Evolutionary conservation across 2,113 vertebrate species (phyloP).

Genomic region (Craseonycteris thonglongyai): DNA sequence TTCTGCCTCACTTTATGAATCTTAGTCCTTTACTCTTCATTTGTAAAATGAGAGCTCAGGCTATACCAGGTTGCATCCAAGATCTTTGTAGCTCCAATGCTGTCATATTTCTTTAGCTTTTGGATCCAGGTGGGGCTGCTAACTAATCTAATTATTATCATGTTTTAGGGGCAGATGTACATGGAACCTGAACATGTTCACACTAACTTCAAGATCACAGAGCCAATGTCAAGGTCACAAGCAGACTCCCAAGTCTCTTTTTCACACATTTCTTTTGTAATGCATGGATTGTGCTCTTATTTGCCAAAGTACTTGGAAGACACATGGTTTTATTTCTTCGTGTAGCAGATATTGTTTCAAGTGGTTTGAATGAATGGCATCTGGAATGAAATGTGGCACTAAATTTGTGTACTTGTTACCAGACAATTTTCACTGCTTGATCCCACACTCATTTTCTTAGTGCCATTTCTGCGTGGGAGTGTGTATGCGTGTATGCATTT

Average conservation of each 20-base stretch:
- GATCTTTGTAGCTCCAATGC: not conserved
- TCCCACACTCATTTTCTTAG: not conserved
- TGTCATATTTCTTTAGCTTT: not conserved
- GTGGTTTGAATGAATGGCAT: not conserved
- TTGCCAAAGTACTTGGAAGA: not conserved
- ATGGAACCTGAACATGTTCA: not conserved
- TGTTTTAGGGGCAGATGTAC: not conserved
- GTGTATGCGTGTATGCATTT: fast-evolving
- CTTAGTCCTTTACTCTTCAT: not conserved
- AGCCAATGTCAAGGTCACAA: not conserved
- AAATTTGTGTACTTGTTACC: not conserved
- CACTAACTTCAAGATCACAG: not conserved
- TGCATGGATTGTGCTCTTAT: not conserved
- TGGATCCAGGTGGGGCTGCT: not conserved
- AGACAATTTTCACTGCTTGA: not conserved
- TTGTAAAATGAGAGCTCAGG: not conserved
- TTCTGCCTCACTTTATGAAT: not conserved
- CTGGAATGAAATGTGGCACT: not conserved
- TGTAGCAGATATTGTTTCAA: not conserved
- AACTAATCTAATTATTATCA: not conserved
- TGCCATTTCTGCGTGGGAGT: not conserved
- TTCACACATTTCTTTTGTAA: not conserved
- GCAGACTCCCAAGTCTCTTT: not conserved
- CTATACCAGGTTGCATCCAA: not conserved
- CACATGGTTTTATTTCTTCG: not conserved